These are phyloP conservation scores for Parnassius apollo DNA, from an alignment of 2,888 invertebrate genomes.

Conservation along the genomic window DNA sequence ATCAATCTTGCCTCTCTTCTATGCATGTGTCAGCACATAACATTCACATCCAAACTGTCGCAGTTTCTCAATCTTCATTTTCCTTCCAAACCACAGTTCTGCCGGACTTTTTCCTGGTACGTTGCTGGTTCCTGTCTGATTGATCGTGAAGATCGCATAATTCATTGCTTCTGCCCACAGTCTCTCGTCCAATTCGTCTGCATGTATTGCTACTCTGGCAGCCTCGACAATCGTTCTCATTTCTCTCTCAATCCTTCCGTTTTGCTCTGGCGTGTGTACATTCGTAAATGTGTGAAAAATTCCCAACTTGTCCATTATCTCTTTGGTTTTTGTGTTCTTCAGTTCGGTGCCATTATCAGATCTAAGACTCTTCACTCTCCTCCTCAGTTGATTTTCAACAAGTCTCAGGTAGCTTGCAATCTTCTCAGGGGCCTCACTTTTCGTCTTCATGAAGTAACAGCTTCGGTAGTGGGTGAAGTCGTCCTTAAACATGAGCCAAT, in stretches of 20 bases:
- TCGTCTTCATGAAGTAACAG: too few species aligned
- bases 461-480: neutral
- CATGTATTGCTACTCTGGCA: neutral
- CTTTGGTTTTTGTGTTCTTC: too few species aligned
- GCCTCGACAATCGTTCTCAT: too few species aligned
- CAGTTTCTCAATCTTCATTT: neutral
- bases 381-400: too few species aligned
- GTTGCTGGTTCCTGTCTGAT: conserved; percentile 1
- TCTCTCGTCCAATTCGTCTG: neutral
- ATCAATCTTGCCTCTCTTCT: neutral
- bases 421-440: too few species aligned
- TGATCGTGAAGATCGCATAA: neutral
- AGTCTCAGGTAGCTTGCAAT: too few species aligned
- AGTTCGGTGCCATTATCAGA: too few species aligned
- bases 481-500: neutral
- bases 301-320: too few species aligned
- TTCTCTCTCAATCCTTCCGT: neutral
- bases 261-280: neutral
- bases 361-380: too few species aligned
- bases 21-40: neutral
- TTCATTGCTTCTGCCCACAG: neutral
- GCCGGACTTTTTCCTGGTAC: neutral
- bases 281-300: too few species aligned
- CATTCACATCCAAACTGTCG: neutral
- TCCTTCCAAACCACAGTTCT: neutral